Base-by-base conservation (phyloP, 2,888 invertebrate genomes). In the Cosmopolites sordidus region DNA sequence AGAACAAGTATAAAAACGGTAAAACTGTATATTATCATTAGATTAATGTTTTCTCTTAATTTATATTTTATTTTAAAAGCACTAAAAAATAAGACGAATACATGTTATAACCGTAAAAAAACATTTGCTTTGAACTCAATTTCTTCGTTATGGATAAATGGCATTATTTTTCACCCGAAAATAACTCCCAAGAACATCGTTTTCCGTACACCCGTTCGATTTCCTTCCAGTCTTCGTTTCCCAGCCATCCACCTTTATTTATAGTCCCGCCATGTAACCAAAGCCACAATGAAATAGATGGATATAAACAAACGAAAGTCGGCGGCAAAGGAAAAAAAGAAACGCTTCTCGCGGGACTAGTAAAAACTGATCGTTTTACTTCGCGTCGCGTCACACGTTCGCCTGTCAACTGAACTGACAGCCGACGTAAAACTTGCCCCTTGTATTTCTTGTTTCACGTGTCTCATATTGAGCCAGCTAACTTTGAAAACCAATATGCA, bases 261-360 rank as follows among this genome's bases (percentile, higher is more conserved):
- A 33, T 33, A 33, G 33, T 12, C 12, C 11, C 33, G 33, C 12
- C 40, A 16, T 37, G 49, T 49, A 43, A 49, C 49, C 43, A 43
- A 49, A 49, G 17, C 43, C 49, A 37, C 37, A 38, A 18, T 15
- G 43, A 49, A 43, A 39, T 39, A 49, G 49, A 33, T 49, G 15
- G 39, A 43, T 49, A 49, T 17, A 48, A 48, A 48, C 38, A 49
- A 48, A 48, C 41, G 27, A 48, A 14, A 49, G 37, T 43, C 49
- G 9, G 18, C 48, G 42, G 33, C 40, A 48, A 49, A 49, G 43
- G 38, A 43, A 11, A 40, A 16, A 14, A 40, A 16, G 16, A 40
- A 40, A 40, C 40, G 4, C 14, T 14, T 4, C 17, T 12, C 40
- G 15, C 16, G 9, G 17, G 40, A 14, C 15, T 16, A 16, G 40